Percentiles rank a stretch among this genome's conserved stretches.
Conservation (phyloP, 1,140 invertebrate species). For the Melitaea cinxia region DNA sequence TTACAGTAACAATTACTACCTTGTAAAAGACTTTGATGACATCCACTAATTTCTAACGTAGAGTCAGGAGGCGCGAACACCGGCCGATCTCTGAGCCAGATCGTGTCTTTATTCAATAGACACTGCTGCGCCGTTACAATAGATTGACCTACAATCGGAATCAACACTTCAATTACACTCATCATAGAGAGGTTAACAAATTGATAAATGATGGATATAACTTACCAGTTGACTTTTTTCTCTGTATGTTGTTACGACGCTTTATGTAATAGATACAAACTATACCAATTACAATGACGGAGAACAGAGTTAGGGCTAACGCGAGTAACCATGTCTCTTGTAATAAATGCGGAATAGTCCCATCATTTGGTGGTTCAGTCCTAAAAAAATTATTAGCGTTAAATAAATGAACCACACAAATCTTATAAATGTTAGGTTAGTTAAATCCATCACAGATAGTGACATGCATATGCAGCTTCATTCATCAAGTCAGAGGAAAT, state of each 20-base stretch:
- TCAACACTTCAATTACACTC: slow-evolving; percentile 49
- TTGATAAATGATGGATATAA: slow-evolving; percentile 35
- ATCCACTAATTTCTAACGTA: slow-evolving; percentile 61
- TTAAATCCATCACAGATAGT: not conserved
- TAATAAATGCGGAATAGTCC: slow-evolving; percentile 64
- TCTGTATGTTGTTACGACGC: slow-evolving; percentile 64
- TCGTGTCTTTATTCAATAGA: slow-evolving; percentile 77
- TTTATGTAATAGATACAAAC: slow-evolving; percentile 73
- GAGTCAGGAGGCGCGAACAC: slow-evolving; percentile 64
- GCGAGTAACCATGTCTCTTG: slow-evolving; percentile 75
- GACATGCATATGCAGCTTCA: not conserved
- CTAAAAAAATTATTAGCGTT: slow-evolving; percentile 42
- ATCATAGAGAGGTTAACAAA: slow-evolving; percentile 30
- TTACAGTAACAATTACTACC: slow-evolving; percentile 38
- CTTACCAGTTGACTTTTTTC: slow-evolving; percentile 71
- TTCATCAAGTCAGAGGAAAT: slow-evolving; percentile 11
- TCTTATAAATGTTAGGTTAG: not conserved
- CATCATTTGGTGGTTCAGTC: slow-evolving; percentile 70
- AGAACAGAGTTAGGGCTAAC: slow-evolving; percentile 66
- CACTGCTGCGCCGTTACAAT: slow-evolving; percentile 76
- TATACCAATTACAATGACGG: slow-evolving; percentile 64
- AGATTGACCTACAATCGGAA: slow-evolving; percentile 69
- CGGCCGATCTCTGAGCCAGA: slow-evolving; percentile 74
- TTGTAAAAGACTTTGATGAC: slow-evolving; percentile 73
- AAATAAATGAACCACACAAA: not conserved